Conservation (phyloP, 2,888 invertebrate genomes). For the Frankliniella fusca region DNA sequence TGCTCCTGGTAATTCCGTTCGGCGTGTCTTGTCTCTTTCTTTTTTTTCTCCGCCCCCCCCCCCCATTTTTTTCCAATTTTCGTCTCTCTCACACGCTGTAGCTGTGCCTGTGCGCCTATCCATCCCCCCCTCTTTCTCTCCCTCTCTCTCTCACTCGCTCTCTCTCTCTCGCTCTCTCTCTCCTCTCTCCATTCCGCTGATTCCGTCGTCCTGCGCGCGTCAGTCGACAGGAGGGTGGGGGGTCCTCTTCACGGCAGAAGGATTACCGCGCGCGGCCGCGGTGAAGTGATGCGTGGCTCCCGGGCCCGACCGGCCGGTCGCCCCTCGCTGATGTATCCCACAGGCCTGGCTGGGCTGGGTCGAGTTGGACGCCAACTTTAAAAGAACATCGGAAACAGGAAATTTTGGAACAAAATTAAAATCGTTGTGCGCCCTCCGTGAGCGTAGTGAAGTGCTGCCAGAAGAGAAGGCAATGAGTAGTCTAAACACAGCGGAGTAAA, state of each 20-base stretch:
- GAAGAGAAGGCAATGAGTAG: too few species aligned
- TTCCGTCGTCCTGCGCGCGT: neutral
- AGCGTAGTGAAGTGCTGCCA: too few species aligned
- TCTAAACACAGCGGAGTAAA: too few species aligned
- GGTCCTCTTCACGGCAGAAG: conserved; percentile 1
- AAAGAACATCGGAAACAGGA: too few species aligned
- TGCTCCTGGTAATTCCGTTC: too few species aligned
- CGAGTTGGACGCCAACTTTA: too few species aligned
- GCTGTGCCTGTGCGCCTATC: neutral
- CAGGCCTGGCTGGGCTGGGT: too few species aligned
- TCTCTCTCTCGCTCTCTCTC: neutral
- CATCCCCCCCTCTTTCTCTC: neutral
- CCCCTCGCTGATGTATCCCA: neutral
- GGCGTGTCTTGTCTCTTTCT: too few species aligned
- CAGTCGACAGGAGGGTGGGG: neutral
- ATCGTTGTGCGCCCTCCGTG: too few species aligned
- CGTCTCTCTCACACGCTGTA: neutral
- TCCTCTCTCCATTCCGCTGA: neutral
- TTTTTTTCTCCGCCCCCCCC: neutral
- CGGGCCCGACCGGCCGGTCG: neutral
- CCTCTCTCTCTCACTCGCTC: neutral
- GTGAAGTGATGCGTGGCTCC: neutral
- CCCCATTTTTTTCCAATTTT: neutral
- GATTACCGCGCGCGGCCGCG: conserved; percentile 2
- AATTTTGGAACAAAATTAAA: too few species aligned